Percentiles rank a stretch among this genome's conserved stretches.
Evolutionary conservation across 2,113 vertebrate genomes (phyloP).

Genomic region (Pheucticus melanocephalus): DNA sequence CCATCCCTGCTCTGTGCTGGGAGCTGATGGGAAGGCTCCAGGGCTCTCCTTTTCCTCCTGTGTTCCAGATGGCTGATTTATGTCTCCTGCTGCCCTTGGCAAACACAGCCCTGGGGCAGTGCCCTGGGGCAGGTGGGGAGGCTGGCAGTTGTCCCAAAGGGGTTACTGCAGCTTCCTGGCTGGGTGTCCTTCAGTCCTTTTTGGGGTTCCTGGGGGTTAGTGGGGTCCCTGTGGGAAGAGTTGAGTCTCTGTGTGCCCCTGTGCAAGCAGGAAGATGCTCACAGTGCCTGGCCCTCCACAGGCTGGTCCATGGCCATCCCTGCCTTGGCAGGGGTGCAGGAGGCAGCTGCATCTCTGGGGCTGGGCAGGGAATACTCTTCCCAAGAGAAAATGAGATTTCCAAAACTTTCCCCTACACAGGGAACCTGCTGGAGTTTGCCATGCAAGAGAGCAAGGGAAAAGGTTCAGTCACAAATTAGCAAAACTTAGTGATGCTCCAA

Average conservation of each 20-base stretch:
- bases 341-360: background rate
- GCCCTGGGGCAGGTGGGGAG: background rate
- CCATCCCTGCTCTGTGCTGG: background rate
- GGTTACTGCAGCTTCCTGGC: background rate
- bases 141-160: background rate
- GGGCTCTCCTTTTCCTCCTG: background rate
- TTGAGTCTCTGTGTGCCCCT: background rate
- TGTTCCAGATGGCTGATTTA: background rate
- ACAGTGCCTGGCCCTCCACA: background rate
- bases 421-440: background rate
- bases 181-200: background rate
- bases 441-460: background rate
- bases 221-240: background rate
- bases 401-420: rapidly evolving
- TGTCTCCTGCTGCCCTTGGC: background rate
- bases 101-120: background rate
- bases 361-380: background rate
- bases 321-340: background rate
- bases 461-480: background rate
- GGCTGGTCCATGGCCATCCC: rapidly evolving
- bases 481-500: background rate
- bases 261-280: background rate
- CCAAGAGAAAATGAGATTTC: background rate
- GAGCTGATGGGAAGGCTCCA: background rate
- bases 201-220: background rate